Evolutionary conservation across 2,113 vertebrate species (phyloP).

Genomic region (Gnathonemus longibarbis): DNA sequence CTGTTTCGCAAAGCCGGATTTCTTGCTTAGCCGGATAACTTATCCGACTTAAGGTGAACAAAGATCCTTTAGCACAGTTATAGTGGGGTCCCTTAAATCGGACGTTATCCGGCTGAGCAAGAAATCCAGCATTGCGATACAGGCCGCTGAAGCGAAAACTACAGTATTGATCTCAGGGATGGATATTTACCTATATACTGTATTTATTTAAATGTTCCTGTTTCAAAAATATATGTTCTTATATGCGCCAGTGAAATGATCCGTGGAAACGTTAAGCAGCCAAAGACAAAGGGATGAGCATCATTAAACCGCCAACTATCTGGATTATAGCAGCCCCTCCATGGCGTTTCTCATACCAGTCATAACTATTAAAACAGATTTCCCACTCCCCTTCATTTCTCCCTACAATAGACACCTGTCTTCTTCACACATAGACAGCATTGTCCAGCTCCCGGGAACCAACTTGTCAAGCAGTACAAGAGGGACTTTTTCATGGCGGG

Average conservation of each 20-base stretch:
- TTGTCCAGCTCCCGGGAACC: constrained; percentile 24
- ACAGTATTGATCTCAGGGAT: neutral
- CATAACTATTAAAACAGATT: neutral
- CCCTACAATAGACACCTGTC: constrained; percentile 25
- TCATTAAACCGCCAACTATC: constrained; percentile 15
- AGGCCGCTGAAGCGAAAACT: neutral
- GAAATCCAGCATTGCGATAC: neutral
- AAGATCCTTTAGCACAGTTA: neutral
- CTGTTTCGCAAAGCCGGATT: neutral
- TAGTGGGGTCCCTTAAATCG: neutral
- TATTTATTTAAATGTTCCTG: neutral
- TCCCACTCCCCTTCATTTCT: constrained; percentile 4
- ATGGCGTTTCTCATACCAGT: neutral
- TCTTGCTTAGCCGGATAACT: neutral
- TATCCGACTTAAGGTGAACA: neutral
- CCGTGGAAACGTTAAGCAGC: neutral
- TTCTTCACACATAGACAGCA: constrained; percentile 23
- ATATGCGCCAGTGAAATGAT: neutral
- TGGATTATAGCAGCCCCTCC: neutral
- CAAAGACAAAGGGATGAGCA: neutral
- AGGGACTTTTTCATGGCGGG: neutral
- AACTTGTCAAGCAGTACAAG: neutral
- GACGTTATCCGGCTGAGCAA: neutral
- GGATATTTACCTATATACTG: neutral
- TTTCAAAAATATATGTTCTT: neutral